Evolutionary conservation across 2,113 vertebrate species (phyloP).

Genomic region (Poeciliopsis retropinna): DNA sequence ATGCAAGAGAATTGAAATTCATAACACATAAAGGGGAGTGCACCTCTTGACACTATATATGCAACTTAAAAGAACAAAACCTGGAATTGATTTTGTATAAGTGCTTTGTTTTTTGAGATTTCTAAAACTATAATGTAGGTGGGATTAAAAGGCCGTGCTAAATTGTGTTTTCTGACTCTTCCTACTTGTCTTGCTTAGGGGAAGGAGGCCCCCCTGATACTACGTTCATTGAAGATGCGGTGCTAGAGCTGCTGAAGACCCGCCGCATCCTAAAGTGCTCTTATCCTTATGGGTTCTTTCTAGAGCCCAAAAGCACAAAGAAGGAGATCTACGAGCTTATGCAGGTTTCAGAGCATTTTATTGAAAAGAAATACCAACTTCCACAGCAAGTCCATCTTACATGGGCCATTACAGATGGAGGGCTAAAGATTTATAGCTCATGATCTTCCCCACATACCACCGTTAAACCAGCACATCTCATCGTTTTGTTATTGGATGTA

Average conservation of each 20-base stretch:
- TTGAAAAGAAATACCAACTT: constrained; percentile 37
- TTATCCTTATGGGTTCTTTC: constrained; percentile 98
- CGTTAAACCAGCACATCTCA: constrained; percentile 35
- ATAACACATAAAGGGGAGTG: neutral
- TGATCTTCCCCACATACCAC: constrained; percentile 17
- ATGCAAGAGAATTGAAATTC: neutral
- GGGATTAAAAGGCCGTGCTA: neutral
- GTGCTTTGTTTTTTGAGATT: neutral
- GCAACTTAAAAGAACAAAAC: neutral
- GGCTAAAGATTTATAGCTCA: constrained; percentile 27
- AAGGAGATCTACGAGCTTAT: constrained; percentile 99
- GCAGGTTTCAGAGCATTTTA: constrained; percentile 85
- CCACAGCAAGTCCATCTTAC: constrained; percentile 31
- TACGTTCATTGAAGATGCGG: constrained; percentile 98
- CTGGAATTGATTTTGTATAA: neutral
- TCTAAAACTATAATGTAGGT: neutral
- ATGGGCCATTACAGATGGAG: constrained; percentile 32
- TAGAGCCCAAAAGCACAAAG: constrained; percentile 99
- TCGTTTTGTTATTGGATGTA: constrained; percentile 32
- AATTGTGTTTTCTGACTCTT: neutral
- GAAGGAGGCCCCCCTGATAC: constrained; percentile 95
- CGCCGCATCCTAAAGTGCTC: constrained; percentile 99
- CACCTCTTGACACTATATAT: neutral
- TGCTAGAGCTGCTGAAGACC: constrained; percentile 96
- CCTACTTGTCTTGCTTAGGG: constrained; percentile 73